phyloP scores from a whole-genome alignment of 2,888 invertebrate genomes.

The Tinea pellionella region DNA sequence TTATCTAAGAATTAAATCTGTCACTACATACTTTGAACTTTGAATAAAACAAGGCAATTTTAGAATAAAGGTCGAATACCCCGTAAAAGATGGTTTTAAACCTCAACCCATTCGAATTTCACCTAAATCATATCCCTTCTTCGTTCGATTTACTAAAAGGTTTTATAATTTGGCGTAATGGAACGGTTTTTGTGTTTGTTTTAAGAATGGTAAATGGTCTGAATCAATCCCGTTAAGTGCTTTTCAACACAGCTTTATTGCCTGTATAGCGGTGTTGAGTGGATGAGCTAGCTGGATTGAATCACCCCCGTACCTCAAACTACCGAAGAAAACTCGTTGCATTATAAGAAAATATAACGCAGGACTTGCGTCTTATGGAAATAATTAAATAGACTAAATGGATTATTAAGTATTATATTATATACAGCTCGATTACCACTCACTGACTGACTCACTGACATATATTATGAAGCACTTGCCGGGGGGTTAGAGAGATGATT shows the following conservation, averaged over 20 bases:
- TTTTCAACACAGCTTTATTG: slow-evolving; percentile 67
- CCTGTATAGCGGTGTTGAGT: slow-evolving; percentile 48
- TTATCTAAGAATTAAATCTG: too few species aligned
- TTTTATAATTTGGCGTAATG: slow-evolving; percentile 66
- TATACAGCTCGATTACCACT: too few species aligned
- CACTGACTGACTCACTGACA: too few species aligned
- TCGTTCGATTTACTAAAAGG: slow-evolving; percentile 39
- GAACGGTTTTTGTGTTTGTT: slow-evolving; percentile 64
- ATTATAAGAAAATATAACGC: slow-evolving; percentile 7
- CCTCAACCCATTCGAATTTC: neutral
- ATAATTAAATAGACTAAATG: neutral
- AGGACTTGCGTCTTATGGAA: too few species aligned
- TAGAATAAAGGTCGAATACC: neutral
- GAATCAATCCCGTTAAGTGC: slow-evolving; percentile 68
- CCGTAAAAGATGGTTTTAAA: neutral
- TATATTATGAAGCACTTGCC: too few species aligned
- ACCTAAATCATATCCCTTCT: slow-evolving; percentile 7
- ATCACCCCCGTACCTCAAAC: neutral
- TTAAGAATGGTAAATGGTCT: slow-evolving; percentile 67
- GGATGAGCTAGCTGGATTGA: slow-evolving; percentile 30
- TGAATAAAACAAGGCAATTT: too few species aligned
- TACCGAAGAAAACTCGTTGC: neutral
- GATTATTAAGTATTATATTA: neutral
- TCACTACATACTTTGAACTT: too few species aligned
- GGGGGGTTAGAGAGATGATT: too few species aligned